phyloP scores from a whole-genome alignment of 2,888 invertebrate species.

The Sarcophaga subvicina region DNA sequence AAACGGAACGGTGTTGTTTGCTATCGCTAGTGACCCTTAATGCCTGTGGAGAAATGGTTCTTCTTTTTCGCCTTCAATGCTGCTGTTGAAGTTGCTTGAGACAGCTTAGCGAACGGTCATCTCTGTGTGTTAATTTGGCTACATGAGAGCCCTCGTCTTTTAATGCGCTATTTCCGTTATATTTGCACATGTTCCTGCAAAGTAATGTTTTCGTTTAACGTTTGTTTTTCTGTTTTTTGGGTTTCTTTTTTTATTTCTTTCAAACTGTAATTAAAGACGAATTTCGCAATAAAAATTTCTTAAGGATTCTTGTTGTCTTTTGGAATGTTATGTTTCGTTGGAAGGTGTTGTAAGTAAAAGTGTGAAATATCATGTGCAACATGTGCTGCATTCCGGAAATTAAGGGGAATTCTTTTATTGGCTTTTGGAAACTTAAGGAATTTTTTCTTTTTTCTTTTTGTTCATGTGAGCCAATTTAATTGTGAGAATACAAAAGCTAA shows the following conservation, averaged over 20 bases:
- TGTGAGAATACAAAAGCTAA: too few species aligned
- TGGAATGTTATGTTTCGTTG: conserved; percentile 35
- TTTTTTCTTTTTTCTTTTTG: not conserved
- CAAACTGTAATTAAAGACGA: not conserved
- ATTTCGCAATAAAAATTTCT: not conserved
- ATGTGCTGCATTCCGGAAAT: conserved; percentile 3
- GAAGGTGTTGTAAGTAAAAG: conserved; percentile 27
- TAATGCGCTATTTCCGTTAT: conserved; percentile 64
- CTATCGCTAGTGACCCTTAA: conserved; percentile 61
- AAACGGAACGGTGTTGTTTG: not conserved
- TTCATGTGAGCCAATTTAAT: too few species aligned
- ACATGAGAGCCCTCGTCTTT: conserved; percentile 17
- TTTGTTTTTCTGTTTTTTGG: conserved; percentile 13
- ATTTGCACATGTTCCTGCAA: conserved; percentile 52
- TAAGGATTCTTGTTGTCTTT: conserved; percentile 30
- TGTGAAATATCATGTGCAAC: conserved; percentile 16
- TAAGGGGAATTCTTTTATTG: not conserved
- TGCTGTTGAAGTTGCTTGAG: not conserved
- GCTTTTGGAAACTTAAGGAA: not conserved
- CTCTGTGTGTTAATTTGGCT: conserved; percentile 5
- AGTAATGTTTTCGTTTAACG: conserved; percentile 13
- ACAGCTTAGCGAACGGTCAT: conserved; percentile 19
- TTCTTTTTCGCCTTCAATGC: not conserved
- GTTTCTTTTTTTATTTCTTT: conserved; percentile 3
- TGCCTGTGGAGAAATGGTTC: conserved; percentile 46